phyloP scores from a whole-genome alignment of 1,140 invertebrate genomes.

The Thalassaphorura encarpata region DNA sequence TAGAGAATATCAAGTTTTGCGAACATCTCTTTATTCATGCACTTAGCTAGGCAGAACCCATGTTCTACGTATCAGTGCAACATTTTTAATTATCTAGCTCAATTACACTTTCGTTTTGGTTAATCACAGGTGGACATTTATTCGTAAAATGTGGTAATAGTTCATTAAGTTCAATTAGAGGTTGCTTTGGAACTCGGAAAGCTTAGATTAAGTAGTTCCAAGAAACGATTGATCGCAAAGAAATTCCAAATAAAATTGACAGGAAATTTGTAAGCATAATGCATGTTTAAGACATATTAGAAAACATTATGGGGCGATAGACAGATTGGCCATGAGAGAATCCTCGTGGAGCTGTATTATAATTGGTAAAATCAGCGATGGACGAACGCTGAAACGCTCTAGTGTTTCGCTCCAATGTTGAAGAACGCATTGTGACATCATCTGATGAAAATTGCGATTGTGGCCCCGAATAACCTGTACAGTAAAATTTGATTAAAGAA shows the following conservation, averaged over 20 bases:
- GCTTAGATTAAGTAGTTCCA: not conserved
- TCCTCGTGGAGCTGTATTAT: slow-evolving; percentile 31
- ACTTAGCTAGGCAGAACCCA: too few species aligned
- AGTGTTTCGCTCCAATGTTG: too few species aligned
- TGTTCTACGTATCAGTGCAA: too few species aligned
- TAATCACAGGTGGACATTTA: not conserved
- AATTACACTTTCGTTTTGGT: too few species aligned
- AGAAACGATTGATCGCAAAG: not conserved
- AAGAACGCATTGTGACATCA: too few species aligned
- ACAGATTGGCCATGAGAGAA: slow-evolving; percentile 25
- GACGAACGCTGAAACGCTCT: slow-evolving; percentile 2
- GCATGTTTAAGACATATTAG: slow-evolving; percentile 9
- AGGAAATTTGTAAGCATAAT: not conserved
- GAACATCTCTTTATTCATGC: too few species aligned
- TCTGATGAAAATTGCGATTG: slow-evolving; percentile 11
- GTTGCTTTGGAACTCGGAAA: not conserved
- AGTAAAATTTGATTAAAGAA: not conserved
- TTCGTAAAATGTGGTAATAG: not conserved
- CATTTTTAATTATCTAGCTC: too few species aligned
- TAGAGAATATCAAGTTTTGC: too few species aligned
- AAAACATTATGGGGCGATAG: slow-evolving; percentile 30
- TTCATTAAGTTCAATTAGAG: not conserved
- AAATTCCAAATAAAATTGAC: not conserved
- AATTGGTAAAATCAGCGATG: slow-evolving; percentile 24
- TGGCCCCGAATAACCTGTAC: slow-evolving; percentile 13